phyloP scores from a whole-genome alignment of 2,113 vertebrate genomes.

The Drymodes brunneopygia region DNA sequence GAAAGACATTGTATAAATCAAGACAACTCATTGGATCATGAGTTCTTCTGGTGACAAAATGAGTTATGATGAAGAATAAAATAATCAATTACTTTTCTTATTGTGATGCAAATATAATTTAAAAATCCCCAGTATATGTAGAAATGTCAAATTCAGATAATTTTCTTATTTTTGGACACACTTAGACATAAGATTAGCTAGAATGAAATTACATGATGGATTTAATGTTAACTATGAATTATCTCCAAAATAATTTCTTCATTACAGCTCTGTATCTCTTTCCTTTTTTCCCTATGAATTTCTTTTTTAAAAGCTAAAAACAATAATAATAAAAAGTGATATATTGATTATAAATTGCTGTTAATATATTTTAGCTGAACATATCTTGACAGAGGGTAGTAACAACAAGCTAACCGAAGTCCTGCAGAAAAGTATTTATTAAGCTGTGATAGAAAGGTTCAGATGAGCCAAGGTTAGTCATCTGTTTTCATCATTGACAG shows the following conservation, averaged over 20 bases:
- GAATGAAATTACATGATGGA: background rate
- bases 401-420: background rate
- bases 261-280: background rate
- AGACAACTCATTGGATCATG: background rate
- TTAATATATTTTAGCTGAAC: background rate
- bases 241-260: background rate
- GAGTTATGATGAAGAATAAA: background rate
- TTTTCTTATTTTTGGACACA: background rate
- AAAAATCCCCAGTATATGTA: fast-evolving
- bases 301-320: background rate
- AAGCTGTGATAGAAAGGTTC: background rate
- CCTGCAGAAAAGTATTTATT: background rate
- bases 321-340: too few species aligned
- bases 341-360: background rate
- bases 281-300: fast-evolving
- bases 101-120: background rate
- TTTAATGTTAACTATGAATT: background rate
- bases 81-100: background rate
- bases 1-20: background rate
- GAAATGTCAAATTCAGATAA: background rate
- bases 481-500: background rate
- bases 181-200: background rate
- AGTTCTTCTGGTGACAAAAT: background rate
- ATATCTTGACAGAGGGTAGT: background rate
- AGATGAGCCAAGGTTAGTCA: background rate